phyloP scores from a whole-genome alignment of 1,140 invertebrate genomes.

The Drosophila nigromelanica region DNA sequence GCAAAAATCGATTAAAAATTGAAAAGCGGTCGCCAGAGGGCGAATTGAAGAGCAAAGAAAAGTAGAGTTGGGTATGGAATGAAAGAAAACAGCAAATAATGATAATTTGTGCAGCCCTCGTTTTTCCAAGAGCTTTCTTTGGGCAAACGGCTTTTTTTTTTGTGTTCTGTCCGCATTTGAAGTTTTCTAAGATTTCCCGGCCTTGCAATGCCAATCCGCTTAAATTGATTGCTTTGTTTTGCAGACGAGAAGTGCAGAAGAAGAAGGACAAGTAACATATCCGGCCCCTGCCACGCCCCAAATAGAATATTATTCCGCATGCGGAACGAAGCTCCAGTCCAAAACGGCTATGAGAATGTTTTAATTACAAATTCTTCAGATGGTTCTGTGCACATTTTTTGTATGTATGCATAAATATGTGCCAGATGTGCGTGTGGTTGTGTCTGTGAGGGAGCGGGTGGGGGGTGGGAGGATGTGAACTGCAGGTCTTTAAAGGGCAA shows the following conservation, averaged over 20 bases:
- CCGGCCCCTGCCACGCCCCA: constrained; percentile 6
- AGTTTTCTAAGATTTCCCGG: neutral
- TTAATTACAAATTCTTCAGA: constrained; percentile 76
- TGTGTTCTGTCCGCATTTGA: constrained; percentile 2
- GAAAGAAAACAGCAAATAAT: neutral
- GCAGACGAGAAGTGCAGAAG: neutral
- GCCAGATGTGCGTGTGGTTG: constrained; percentile 2
- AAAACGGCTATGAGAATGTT: constrained; percentile 46
- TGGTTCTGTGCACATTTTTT: constrained; percentile 41
- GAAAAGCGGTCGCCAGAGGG: constrained; percentile 55
- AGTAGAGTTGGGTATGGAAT: constrained; percentile 1
- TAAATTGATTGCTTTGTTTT: constrained; percentile 67
- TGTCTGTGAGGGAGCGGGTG: neutral
- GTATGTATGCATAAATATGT: constrained; percentile 48
- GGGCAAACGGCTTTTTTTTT: constrained; percentile 14
- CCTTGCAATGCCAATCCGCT: constrained; percentile 51
- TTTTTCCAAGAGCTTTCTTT: neutral
- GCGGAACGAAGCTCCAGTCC: constrained; percentile 1
- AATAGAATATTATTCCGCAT: constrained; percentile 33
- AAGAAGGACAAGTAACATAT: neutral
- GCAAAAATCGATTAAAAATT: constrained; percentile 74
- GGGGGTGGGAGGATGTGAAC: neutral
- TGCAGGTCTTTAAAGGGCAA: constrained; percentile 41
- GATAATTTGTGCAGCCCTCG: neutral
- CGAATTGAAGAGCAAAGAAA: constrained; percentile 8